phyloP scores from a whole-genome alignment of 2,113 vertebrate species.

The Callocephalon fimbriatum region DNA sequence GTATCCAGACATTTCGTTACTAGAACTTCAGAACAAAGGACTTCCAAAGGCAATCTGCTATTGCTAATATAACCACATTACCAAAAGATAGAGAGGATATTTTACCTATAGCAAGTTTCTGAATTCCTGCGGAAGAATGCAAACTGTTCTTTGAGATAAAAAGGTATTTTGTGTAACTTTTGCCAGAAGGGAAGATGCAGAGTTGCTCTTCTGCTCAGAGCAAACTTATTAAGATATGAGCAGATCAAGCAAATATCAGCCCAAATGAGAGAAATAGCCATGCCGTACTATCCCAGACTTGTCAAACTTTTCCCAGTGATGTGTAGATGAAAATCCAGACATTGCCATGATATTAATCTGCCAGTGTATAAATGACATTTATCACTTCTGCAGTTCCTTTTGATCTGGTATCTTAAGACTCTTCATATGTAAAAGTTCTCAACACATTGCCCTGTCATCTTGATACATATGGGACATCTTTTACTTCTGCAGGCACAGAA shows the following conservation, averaged over 20 bases:
- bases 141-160: conserved; percentile 1
- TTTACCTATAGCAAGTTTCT: background rate
- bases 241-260: conserved; percentile 61
- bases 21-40: conserved; percentile 51
- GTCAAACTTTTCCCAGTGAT: background rate
- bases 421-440: conserved; percentile 41
- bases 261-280: conserved; percentile 62
- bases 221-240: background rate
- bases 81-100: background rate
- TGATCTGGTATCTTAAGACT: conserved; percentile 53
- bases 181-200: conserved; percentile 19
- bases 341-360: conserved; percentile 16
- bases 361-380: conserved; percentile 65
- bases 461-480: conserved; percentile 47
- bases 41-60: background rate
- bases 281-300: conserved; percentile 12
- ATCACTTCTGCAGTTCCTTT: conserved; percentile 52
- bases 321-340: conserved; percentile 41
- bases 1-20: conserved; percentile 14
- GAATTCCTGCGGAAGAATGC: background rate
- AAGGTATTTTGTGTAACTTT: conserved; percentile 19
- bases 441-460: conserved; percentile 59
- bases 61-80: background rate
- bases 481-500: conserved; percentile 50
- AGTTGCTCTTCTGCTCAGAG: conserved; percentile 16